Base-by-base conservation (phyloP, 2,113 vertebrate genomes). In the Isichthys henryi region DNA sequence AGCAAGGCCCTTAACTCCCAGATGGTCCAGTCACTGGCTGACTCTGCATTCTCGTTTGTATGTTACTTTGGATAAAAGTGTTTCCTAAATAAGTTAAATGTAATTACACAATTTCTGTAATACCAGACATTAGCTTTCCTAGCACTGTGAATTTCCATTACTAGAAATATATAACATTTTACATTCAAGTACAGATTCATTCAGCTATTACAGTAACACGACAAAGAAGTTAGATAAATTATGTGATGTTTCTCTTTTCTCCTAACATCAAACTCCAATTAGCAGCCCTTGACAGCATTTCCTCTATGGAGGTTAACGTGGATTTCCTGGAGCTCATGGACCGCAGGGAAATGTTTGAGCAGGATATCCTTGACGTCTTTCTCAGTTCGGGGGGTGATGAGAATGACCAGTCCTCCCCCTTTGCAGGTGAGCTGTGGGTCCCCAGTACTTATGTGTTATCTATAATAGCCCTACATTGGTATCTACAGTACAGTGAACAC, bases 221-320 rank as follows among this genome's bases (percentile, higher is more conserved):
- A 31, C 23, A 5, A 84, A 86, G n/a, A 7, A n/a, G 84, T 86
- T 82, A 8, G 84, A 49, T 13, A 86, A 86, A 15, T 27, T 27
- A 52, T 50, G 45, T 6, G 45, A 27, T 31, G n/a, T 52, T 8
- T 86, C 48, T 31, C 45, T 49, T 27, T 82, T 45, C 43, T 82
- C 84, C 23, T 45, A 17, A 13, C 31, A 17, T 82, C 39, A 43
- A 39, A 43, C n/a, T 35, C n/a, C 46, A 89, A 35, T 15, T 92
- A 98, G 98, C 97, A 5, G 97, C 98, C 17, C 96, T 99, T 52
- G 97, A 97, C 90, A 99, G 98, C 90, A 96, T 99, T 93, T 99
- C 98, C 0, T 99, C 98, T 86, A 99, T 99, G 98, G 98, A 99
- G 93, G 98, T 99, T 90, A 99, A 99, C 0, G 97, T 99, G 93